phyloP scores from a whole-genome alignment of 2,113 vertebrate species.

The Cryptomyrus ogoouensis region DNA sequence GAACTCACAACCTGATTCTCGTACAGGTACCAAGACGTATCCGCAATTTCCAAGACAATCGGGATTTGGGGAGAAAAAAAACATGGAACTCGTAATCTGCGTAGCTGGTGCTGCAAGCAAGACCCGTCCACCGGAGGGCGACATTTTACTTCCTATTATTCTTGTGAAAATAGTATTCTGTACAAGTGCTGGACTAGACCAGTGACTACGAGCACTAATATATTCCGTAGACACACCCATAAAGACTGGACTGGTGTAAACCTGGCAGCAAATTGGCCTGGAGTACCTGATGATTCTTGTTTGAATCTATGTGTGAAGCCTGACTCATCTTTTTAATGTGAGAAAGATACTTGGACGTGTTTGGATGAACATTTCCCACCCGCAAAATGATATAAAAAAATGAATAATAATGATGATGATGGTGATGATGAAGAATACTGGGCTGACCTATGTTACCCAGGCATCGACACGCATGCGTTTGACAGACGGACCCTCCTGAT shows the following conservation, averaged over 20 bases:
- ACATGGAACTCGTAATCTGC: slow-evolving; percentile 56
- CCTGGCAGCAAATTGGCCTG: slow-evolving; percentile 65
- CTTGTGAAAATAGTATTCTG: slow-evolving; percentile 67
- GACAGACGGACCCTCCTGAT: slow-evolving; percentile 84
- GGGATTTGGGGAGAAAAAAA: slow-evolving; percentile 53
- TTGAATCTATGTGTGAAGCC: slow-evolving; percentile 39
- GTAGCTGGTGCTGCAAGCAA: slow-evolving; percentile 58
- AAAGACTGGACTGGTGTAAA: slow-evolving; percentile 59
- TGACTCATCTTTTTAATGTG: slow-evolving; percentile 32
- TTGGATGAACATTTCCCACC: neutral
- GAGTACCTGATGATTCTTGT: slow-evolving; percentile 78
- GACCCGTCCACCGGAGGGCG: slow-evolving; percentile 57
- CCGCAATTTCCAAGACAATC: slow-evolving; percentile 39
- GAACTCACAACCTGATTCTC: neutral
- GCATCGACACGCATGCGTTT: slow-evolving; percentile 97
- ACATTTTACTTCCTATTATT: slow-evolving; percentile 51
- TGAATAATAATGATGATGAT: slow-evolving; percentile 38
- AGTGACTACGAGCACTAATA: slow-evolving; percentile 63
- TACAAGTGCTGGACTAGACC: slow-evolving; percentile 79
- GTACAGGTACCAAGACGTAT: neutral
- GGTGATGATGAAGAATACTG: slow-evolving; percentile 36
- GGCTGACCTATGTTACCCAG: slow-evolving; percentile 86
- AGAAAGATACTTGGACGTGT: slow-evolving; percentile 34
- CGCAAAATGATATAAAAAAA: slow-evolving; percentile 55
- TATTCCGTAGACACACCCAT: neutral